Evolutionary conservation across 1,140 invertebrate genomes (phyloP).

Genomic region (Scylla paramamosain): DNA sequence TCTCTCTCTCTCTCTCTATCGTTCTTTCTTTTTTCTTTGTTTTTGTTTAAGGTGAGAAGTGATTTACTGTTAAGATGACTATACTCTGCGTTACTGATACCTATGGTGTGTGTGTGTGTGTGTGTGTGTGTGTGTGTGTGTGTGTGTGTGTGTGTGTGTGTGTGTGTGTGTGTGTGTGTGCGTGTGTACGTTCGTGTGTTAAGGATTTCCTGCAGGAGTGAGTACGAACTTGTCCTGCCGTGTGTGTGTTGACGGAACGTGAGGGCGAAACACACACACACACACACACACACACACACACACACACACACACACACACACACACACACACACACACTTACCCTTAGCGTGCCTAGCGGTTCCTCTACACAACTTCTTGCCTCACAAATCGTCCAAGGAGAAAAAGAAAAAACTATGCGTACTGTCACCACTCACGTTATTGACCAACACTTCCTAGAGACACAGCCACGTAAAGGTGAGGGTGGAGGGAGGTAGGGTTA

Average conservation of each 20-base stretch:
- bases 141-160: constrained; percentile 1
- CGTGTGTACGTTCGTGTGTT: not conserved
- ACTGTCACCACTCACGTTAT: not conserved
- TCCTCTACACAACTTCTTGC: not conserved
- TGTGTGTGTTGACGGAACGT: not conserved
- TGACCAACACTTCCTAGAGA: not conserved
- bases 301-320: constrained; percentile 20
- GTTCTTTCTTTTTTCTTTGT: not conserved
- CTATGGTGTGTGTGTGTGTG: too few species aligned
- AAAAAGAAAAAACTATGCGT: not conserved
- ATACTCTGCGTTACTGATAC: too few species aligned
- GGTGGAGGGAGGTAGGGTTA: not conserved
- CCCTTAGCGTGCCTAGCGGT: not conserved
- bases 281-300: constrained; percentile 20
- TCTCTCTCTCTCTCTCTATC: not conserved
- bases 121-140: too few species aligned
- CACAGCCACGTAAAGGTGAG: not conserved
- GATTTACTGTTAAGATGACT: too few species aligned
- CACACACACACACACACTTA: not conserved
- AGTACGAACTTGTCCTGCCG: too few species aligned
- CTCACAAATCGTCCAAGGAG: not conserved
- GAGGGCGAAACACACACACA: not conserved
- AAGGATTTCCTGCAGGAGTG: too few species aligned
- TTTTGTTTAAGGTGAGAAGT: not conserved
- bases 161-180: constrained; percentile 20